Conservation (phyloP, 2,113 vertebrate species). For the Cyprinodon tularosa region DNA sequence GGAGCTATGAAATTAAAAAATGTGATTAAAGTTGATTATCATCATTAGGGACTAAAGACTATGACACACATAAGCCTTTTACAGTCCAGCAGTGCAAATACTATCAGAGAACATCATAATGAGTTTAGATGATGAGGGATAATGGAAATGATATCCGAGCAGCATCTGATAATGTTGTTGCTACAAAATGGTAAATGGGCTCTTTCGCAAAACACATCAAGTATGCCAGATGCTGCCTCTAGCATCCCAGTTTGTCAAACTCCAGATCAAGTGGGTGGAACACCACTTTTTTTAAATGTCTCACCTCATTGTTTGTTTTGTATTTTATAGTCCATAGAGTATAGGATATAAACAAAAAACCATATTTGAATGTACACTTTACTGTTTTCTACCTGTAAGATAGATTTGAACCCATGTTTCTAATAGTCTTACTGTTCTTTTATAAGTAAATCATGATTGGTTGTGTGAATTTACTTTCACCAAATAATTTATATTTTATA, state of each 20-base stretch:
- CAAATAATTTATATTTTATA: too few species aligned
- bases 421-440: too few species aligned
- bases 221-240: conserved; percentile 24
- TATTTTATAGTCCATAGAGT: not conserved
- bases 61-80: conserved; percentile 4
- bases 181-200: conserved; percentile 32
- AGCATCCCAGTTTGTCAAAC: not conserved
- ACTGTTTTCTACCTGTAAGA: not conserved
- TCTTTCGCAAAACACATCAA: conserved; percentile 17
- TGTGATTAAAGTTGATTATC: conserved; percentile 6
- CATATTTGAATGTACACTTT: not conserved
- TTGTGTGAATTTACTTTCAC: too few species aligned
- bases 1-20: conserved; percentile 1
- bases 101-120: conserved; percentile 1
- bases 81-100: conserved; percentile 22
- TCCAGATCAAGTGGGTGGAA: not conserved
- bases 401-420: too few species aligned
- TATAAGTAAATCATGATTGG: too few species aligned
- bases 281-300: conserved; percentile 1
- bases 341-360: not conserved
- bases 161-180: conserved; percentile 12
- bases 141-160: conserved; percentile 12
- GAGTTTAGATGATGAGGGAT: conserved; percentile 31
- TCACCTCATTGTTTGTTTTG: not conserved
- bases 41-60: conserved; percentile 7